phyloP scores from a whole-genome alignment of 2,888 invertebrate genomes.

The Perithous albicinctus region DNA sequence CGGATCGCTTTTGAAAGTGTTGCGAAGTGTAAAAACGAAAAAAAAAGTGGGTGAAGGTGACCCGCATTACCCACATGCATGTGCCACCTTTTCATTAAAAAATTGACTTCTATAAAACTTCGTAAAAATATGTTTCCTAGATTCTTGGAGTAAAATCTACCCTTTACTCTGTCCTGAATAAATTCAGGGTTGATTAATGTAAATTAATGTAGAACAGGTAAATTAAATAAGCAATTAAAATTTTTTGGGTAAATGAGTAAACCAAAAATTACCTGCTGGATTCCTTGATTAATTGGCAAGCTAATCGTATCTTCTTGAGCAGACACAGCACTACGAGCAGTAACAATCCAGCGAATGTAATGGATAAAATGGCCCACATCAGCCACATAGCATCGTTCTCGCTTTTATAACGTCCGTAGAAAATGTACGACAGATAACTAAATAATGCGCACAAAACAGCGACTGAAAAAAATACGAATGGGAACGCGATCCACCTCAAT shows the following conservation, averaged over 20 bases:
- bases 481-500: slow-evolving; percentile 94
- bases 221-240: too few relatives aligned
- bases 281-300: slow-evolving; percentile 96
- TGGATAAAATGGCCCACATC: slow-evolving; percentile 88
- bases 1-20: too few relatives aligned
- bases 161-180: too few relatives aligned
- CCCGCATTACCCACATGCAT: too few relatives aligned
- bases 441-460: slow-evolving; percentile 90
- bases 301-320: slow-evolving; percentile 93
- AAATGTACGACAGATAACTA: slow-evolving; percentile 86
- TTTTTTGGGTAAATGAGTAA: too few relatives aligned
- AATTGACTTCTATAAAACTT: too few relatives aligned
- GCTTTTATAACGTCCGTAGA: slow-evolving; percentile 62
- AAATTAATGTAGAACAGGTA: not conserved
- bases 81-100: too few relatives aligned
- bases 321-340: slow-evolving; percentile 93
- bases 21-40: too few relatives aligned
- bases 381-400: slow-evolving; percentile 86
- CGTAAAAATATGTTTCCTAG: too few relatives aligned
- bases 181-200: too few relatives aligned
- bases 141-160: too few relatives aligned
- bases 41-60: too few relatives aligned
- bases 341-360: slow-evolving; percentile 88
- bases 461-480: slow-evolving; percentile 95
- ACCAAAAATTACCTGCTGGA: slow-evolving; percentile 90